Base-by-base conservation (phyloP, 1,140 invertebrate species). In the Saccostrea echinata region DNA sequence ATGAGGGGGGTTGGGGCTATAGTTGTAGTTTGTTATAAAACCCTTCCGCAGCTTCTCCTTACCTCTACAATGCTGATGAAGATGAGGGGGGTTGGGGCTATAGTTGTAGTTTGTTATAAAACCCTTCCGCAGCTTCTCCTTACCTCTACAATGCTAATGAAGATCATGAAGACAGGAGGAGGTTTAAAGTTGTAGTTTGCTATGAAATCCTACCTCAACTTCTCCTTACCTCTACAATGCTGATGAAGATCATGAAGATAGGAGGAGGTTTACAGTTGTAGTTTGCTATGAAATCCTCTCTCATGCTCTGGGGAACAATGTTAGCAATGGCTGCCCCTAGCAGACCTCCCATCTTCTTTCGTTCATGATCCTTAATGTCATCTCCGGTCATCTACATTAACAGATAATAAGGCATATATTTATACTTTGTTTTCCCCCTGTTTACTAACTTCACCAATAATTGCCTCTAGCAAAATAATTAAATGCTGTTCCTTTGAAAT, bases 81-180 rank as follows among this genome's bases (percentile, higher is more conserved):
- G 81, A 99, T 97, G 98, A 98, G 33, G 98, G 98, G 53, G 98
- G 98, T 92, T 97, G n/a, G n/a, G n/a, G n/a, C n/a, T 98, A 95
- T 98, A 99, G 33, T 97, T 98, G 96, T 99, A 99, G 92, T 98
- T n/a, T n/a, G n/a, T n/a, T n/a, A n/a, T n/a, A n/a, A n/a, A n/a
- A n/a, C n/a, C n/a, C n/a, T n/a, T n/a, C n/a, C n/a, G n/a, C n/a
- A n/a, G n/a, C n/a, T n/a, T n/a, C n/a, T 8, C 9, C 88, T 86
- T 94, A 99, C 98, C 97, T 99, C 98, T 91, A 99, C 96, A 84
- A 99, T 95, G 68, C 98, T 99, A 93, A 99, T 97, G 93, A 97
- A 96, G 81, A 99, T 97, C 91, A 99, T 98, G 95, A 99, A 99
- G 80, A 99, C 95, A 8, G 98, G 98, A 33, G 98, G 98, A 52